A percentile compares a stretch with the other conserved stretches of the same genome.
phyloP scores from a whole-genome alignment of 2,113 vertebrate species.

The Pogona vitticeps region DNA sequence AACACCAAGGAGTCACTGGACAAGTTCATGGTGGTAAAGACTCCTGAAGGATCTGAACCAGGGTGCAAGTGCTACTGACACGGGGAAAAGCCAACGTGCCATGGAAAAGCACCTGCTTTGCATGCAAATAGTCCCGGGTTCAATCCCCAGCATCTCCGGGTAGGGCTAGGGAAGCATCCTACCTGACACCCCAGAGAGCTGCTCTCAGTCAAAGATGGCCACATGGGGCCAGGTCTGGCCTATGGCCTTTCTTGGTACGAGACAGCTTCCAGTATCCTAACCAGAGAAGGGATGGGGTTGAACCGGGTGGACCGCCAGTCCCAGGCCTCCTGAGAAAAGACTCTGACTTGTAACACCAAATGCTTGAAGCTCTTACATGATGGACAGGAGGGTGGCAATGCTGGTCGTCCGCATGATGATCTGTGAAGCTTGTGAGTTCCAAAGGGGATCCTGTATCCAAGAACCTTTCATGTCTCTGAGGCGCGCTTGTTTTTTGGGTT shows the following conservation, averaged over 20 bases:
- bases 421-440: constrained; percentile 46
- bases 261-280: not conserved
- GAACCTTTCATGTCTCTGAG: constrained; percentile 11
- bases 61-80: not conserved
- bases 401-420: constrained; percentile 31
- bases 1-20: not conserved
- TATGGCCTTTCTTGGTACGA: too few relatives aligned
- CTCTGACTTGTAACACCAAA: not conserved
- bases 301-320: not conserved
- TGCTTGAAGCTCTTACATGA: constrained; percentile 58
- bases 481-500: constrained; percentile 25
- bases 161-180: too few relatives aligned
- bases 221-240: too few relatives aligned
- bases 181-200: too few relatives aligned
- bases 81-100: too few relatives aligned
- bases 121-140: too few relatives aligned
- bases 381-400: not conserved
- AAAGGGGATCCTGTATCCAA: constrained; percentile 23
- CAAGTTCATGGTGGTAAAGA: not conserved
- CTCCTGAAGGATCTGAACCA: not conserved
- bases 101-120: too few relatives aligned
- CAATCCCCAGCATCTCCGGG: too few relatives aligned
- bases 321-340: too few relatives aligned
- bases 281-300: not conserved
- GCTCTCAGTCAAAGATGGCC: too few relatives aligned